phyloP scores from a whole-genome alignment of 2,113 vertebrate genomes.

The Pituophis catenifer region DNA sequence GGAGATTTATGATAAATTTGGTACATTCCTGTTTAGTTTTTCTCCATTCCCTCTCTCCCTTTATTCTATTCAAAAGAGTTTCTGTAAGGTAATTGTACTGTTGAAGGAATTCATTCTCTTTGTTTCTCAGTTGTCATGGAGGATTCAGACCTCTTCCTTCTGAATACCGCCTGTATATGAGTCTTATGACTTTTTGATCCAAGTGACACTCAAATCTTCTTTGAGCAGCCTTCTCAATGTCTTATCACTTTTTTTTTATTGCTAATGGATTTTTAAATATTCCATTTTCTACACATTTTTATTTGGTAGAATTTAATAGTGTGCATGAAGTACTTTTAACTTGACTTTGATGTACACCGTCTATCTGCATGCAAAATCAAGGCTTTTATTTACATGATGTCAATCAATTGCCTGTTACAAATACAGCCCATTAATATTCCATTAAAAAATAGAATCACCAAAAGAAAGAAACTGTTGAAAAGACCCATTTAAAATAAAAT shows the following conservation, averaged over 20 bases:
- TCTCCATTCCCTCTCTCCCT: not conserved
- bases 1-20: not conserved
- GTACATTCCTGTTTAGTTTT: too few species aligned
- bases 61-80: not conserved
- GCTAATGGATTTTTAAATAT: conserved; percentile 60
- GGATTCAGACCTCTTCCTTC: not conserved
- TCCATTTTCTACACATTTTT: conserved; percentile 61
- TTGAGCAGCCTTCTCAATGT: conserved; percentile 33
- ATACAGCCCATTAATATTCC: conserved; percentile 55
- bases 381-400: conserved; percentile 59
- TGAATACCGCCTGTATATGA: conserved; percentile 15
- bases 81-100: not conserved
- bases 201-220: conserved; percentile 38
- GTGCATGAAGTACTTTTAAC: conserved; percentile 51
- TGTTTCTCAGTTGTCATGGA: conserved; percentile 6
- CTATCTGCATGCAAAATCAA: conserved; percentile 58
- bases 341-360: conserved; percentile 61
- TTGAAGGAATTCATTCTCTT: not conserved
- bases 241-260: conserved; percentile 58
- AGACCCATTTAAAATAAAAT: conserved; percentile 37
- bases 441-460: conserved; percentile 30
- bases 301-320: conserved; percentile 49
- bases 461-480: conserved; percentile 46
- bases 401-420: conserved; percentile 64
- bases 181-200: conserved; percentile 35